A percentile compares a stretch with the other conserved stretches of the same genome.
phyloP scores from a whole-genome alignment of 2,113 vertebrate species.

The Chitala chitala region DNA sequence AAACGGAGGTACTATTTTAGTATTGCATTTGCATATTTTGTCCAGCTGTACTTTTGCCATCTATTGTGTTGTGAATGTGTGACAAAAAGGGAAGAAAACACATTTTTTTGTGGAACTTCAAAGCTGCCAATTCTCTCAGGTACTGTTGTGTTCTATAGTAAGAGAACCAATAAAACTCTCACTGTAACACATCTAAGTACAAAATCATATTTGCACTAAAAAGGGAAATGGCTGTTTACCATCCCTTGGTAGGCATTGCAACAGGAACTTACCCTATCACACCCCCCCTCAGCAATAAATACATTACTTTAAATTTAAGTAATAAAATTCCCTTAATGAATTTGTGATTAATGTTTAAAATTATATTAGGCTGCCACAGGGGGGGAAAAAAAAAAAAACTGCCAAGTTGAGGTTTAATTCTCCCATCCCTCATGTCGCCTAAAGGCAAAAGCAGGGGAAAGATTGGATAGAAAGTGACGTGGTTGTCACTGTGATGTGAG shows the following conservation, averaged over 20 bases:
- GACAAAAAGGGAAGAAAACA: neutral
- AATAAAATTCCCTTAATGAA: no score
- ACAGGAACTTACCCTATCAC: neutral
- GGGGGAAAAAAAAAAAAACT: neutral
- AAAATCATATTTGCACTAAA: no score
- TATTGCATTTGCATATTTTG: neutral
- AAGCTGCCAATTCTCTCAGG: neutral
- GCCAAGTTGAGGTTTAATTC: neutral
- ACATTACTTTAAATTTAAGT: neutral
- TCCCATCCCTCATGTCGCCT: neutral
- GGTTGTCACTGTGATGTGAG: neutral
- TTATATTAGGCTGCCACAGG: neutral
- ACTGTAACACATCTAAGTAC: no score
- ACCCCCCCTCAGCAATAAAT: neutral
- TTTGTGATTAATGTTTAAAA: neutral
- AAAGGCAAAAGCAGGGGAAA: neutral
- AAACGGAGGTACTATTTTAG: neutral
- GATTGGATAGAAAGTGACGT: neutral
- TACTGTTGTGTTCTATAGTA: no score
- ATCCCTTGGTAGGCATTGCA: no score
- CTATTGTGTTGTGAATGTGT: neutral
- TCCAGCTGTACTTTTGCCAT: conserved; percentile 1
- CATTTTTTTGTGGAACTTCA: neutral
- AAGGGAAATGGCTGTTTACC: no score
- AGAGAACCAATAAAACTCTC: no score